Evolutionary conservation across 2,888 invertebrate genomes (phyloP), one percentile per base, ranked within the genome.

Genomic region (Thera britannica): DNA sequence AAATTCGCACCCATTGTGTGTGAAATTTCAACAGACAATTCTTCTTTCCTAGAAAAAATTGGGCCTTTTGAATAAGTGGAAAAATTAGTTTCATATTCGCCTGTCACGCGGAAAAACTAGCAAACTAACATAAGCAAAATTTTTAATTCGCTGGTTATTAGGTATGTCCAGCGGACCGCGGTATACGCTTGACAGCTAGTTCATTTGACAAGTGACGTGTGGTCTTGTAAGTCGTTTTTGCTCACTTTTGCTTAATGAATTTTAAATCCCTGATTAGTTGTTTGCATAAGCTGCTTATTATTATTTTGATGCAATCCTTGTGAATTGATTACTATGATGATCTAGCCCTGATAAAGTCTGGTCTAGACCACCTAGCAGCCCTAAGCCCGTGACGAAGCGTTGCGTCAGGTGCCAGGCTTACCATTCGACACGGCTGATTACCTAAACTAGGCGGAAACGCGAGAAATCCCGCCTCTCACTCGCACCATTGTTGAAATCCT

Each of bases 391-490:
- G 72, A 71, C 71, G 70, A 68, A 65, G 61, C 38, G 72, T 80
- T 77, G 76, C 77, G 75, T 80, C 77, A 80, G 65, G 62, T 72
- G 70, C 58, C 54, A 68, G 69, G 69, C 65, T 48, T 68, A 74
- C 74, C 78, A 84, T 84, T 83, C 76, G 84, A 79, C 77, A 79
- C 71, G 79, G 81, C 78, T 77, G 80, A 83, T 84, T 84, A 81
- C 76, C 69, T 73, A 77, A 80, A 79, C 73, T 72, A 77, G 75
- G 77, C 78, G 77, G 79, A 73, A 81, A 77, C 76, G 71, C 67
- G 77, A 72, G 76, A 81, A 81, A 77, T 73, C 74, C 71, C 74
- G 74, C 67, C 74, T 75, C 79, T 74, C 76, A 67, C 77, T 77
- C 75, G 62, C 76, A 77, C 72, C 63, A 70, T 75, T 74, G 73